Evolutionary conservation across 2,797 vertebrate genomes (phyloP).

Genomic region (Emydoidea blandingii): DNA sequence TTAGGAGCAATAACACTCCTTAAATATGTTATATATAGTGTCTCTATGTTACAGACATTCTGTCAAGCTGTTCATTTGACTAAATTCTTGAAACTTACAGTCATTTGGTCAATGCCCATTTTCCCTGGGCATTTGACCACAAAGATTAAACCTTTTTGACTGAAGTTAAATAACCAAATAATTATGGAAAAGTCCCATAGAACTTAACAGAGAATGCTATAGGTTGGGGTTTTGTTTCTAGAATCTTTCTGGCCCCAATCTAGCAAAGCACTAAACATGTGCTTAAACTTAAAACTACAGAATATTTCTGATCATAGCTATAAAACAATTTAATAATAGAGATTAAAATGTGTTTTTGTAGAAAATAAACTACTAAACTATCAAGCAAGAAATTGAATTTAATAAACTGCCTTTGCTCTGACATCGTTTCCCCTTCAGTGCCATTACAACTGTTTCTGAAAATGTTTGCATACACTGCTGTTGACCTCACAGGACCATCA

Average conservation of each 20-base stretch:
- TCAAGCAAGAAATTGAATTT: neutral
- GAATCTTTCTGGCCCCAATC: neutral
- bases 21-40: neutral
- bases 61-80: neutral
- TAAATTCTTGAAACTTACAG: neutral
- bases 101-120: neutral
- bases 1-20: neutral
- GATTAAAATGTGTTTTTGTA: neutral
- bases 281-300: neutral
- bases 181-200: neutral
- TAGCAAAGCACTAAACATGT: neutral
- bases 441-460: neutral
- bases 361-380: neutral
- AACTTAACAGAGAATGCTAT: neutral
- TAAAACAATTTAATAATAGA: neutral
- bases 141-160: neutral
- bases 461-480: neutral
- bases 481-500: neutral
- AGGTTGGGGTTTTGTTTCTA: neutral
- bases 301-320: neutral
- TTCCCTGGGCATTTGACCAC: neutral
- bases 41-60: neutral
- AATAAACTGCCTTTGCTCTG: neutral
- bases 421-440: neutral
- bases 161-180: neutral